Evolutionary conservation across 2,888 invertebrate genomes (phyloP), one percentile per base, ranked within the genome.

Genomic region (Helleia helle): DNA sequence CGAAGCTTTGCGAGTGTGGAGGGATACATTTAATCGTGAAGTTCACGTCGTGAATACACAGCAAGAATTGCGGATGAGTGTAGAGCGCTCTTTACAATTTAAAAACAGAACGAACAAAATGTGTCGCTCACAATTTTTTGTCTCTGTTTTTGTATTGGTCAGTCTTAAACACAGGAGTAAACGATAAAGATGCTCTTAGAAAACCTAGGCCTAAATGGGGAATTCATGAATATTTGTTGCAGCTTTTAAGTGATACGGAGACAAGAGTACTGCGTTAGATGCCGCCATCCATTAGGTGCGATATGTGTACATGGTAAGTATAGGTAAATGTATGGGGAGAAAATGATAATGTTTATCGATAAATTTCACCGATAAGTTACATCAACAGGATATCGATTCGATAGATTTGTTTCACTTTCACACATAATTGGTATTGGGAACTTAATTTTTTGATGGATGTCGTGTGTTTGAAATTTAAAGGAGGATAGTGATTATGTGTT

Each of bases 201-300:
- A 71, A 62, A 66, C 54, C 66, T 54, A 61, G 68, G 67, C 69
- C 67, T 61, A 55, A 59, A 66, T 62, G 83, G 84, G 84, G 83
- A 79, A 81, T 71, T 65, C 79, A 56, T 75, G 84, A 81, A 84
- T 83, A 84, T 83, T 83, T 83, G 80, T 84, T 84, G 66, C 84
- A 84, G 84, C 74, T 77, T 74, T 65, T 83, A 76, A 68, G 67
- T 67, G 70, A 70, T 72, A 73, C 69, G 79, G 72, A 66, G 76
- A 68, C 57, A 65, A 66, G 63, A 62, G 64, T 59, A 58, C 58
- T 50, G 38, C 71, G 65, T 63, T 71, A 69, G 59, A 58, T 56
- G 58, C 58, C 59, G 58, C 67, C 65, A 63, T 53, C 51, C 65
- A 64, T 71, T 74, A 72, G 65, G 67, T 62, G 74, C 67, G 59